Evolutionary conservation across 2,113 vertebrate species (phyloP).

Genomic region (Clupea harengus): DNA sequence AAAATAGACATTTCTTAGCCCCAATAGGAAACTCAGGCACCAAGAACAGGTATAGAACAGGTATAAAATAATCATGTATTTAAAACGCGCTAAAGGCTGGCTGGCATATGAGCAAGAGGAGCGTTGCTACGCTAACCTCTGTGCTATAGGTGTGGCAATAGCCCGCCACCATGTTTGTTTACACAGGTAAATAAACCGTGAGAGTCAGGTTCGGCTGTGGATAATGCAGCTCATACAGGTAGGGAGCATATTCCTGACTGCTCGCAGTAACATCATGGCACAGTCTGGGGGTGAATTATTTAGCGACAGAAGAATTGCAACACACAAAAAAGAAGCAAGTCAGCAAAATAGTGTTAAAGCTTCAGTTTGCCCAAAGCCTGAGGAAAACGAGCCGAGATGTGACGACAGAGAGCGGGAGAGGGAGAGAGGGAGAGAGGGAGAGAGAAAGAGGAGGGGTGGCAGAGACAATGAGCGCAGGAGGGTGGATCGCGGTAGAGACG

Average conservation of each 20-base stretch:
- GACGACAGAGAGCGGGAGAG: not conserved
- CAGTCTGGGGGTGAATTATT: constrained; percentile 57
- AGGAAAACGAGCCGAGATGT: not conserved
- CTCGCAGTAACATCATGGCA: not conserved
- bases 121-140: not conserved
- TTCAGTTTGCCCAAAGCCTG: constrained; percentile 31
- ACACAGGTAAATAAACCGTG: not conserved
- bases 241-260: not conserved
- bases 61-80: not conserved
- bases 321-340: constrained; percentile 54
- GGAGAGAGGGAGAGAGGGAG: constrained; percentile 18
- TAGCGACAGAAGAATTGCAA: constrained; percentile 56
- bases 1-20: not conserved
- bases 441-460: not conserved
- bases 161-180: not conserved
- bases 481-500: not conserved
- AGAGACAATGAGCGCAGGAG: not conserved
- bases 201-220: constrained; percentile 12
- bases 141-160: not conserved
- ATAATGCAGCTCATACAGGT: constrained; percentile 26
- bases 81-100: not conserved
- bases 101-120: too few species aligned
- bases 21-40: not conserved
- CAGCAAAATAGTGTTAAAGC: constrained; percentile 61
- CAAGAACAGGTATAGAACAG: not conserved